Evolutionary conservation across 1,140 invertebrate species (phyloP).

Genomic region (Agrilus planipennis): DNA sequence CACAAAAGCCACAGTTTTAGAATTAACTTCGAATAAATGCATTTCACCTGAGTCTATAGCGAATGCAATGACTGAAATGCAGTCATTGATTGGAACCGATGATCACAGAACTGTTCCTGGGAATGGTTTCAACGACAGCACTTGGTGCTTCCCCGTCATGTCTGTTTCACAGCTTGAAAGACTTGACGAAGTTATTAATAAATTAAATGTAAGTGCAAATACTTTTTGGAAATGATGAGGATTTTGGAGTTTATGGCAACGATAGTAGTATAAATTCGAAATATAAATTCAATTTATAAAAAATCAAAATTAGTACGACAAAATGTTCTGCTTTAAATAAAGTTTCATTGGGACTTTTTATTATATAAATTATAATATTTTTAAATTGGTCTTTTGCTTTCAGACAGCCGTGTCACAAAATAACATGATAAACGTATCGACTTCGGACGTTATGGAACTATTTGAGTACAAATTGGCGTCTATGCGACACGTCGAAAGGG

Average conservation of each 20-base stretch:
- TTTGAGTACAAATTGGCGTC: conserved; percentile 52
- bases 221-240: no score
- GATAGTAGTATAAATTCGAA: no score
- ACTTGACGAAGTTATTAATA: conserved; percentile 18
- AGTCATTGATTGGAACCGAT: conserved; percentile 22
- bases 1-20: conserved; percentile 38
- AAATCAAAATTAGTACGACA: background rate
- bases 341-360: background rate
- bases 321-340: background rate
- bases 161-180: conserved; percentile 17
- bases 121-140: conserved; percentile 3
- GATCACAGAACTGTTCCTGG: background rate
- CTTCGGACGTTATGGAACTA: conserved; percentile 56
- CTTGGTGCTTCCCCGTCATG: conserved; percentile 14
- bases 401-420: conserved; percentile 15
- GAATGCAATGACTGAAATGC: conserved; percentile 36
- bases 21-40: conserved; percentile 32
- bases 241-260: no score
- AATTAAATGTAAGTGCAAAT: conserved; percentile 18
- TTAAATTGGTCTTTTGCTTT: conserved; percentile 4
- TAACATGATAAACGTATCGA: conserved; percentile 41
- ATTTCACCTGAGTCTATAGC: conserved; percentile 37
- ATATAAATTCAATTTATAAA: no score
- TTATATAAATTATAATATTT: conserved; percentile 6
- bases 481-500: conserved; percentile 39